phyloP scores from a whole-genome alignment of 2,888 invertebrate species.

The Callosobruchus maculatus region DNA sequence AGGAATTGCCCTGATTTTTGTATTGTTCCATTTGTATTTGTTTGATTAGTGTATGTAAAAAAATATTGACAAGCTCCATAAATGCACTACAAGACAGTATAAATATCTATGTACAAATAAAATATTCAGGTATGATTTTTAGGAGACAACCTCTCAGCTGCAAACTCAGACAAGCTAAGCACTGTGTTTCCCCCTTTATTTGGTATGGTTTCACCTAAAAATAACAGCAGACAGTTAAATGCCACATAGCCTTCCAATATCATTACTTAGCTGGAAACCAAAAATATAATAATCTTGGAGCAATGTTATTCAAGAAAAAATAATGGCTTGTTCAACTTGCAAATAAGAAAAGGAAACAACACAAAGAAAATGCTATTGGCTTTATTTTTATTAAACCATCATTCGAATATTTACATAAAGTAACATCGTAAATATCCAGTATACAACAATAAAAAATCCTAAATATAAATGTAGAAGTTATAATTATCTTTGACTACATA shows the following conservation, averaged over 20 bases:
- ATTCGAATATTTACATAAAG: conserved; percentile 1
- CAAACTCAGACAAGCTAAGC: conserved; percentile 26
- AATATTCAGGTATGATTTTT: conserved; percentile 19
- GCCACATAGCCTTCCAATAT: background rate
- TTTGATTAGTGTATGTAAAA: background rate
- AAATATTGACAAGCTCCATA: background rate
- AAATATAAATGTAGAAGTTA: background rate
- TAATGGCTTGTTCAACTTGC: background rate
- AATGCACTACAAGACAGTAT: background rate
- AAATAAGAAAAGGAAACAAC: background rate
- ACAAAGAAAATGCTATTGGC: background rate
- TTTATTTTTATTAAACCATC: background rate
- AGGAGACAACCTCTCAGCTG: conserved; percentile 29
- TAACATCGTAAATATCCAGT: background rate
- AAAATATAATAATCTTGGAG: background rate
- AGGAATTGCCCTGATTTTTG: background rate
- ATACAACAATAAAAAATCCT: conserved; percentile 1
- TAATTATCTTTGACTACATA: background rate
- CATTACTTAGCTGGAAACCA: background rate
- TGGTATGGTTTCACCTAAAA: conserved; percentile 26
- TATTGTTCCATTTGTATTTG: background rate
- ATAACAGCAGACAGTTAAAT: background rate
- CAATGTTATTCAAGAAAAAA: background rate
- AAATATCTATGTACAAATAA: background rate
- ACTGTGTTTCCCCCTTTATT: conserved; percentile 23